Base-by-base conservation (phyloP, 1,140 invertebrate species). In the Pissodes strobi region DNA sequence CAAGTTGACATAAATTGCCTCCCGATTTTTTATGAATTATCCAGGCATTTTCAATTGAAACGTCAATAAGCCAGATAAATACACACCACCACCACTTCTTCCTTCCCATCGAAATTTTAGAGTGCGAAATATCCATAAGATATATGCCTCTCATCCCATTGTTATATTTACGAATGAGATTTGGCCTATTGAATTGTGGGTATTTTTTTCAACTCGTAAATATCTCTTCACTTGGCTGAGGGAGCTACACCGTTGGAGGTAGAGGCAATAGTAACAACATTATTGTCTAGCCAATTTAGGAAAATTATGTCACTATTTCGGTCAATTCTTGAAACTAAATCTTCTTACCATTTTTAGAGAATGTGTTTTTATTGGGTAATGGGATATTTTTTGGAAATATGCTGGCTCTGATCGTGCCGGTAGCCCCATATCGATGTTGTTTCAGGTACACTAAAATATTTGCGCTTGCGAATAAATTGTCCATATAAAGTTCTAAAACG, bases 91-190 rank as follows among this genome's bases (percentile, higher is more conserved):
- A n/a, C n/a, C n/a, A n/a, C 72, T 76, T 77, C 67, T 76, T 78
- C 57, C 71, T 65, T 69, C 73, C 58, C 69, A 78, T 76, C 56
- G 68, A 69, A 63, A 75, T 72, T 71, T 76, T 68, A 66, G 74
- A 76, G 53, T 63, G 66, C 38, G 68, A 70, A 69, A 76, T 73
- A 69, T 76, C 74, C 70, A 72, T 72, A 46, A 68, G 69, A 71
- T 77, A 74, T 59, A 70, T 60, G 77, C 78, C 72, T 78, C 78
- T 63, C 69, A 68, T 55, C 66, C 53, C 49, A 76, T n/a, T n/a
- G n/a, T n/a, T n/a, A n/a, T n/a, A n/a, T n/a, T n/a, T n/a, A n/a
- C n/a, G n/a, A n/a, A n/a, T 67, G 56, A 77, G 67, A 72, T 72
- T 61, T 70, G 74, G 74, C 21, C 27, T 56, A 17, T 43, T 56